Conservation (phyloP, 2,797 vertebrate species). For the Tragelaphus eurycerus region DNA sequence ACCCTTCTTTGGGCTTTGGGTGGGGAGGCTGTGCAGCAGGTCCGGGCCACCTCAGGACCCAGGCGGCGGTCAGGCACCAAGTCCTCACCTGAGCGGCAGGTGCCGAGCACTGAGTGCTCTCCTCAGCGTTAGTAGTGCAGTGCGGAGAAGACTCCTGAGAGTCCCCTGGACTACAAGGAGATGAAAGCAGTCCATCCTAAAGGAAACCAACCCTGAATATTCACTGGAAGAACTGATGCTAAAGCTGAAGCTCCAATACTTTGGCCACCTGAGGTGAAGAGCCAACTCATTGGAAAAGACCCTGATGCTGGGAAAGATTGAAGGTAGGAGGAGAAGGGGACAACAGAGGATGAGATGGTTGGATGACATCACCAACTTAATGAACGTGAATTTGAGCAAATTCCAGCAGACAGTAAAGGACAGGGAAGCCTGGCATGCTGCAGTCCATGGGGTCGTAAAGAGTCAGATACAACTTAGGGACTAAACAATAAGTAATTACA, state of each 20-base stretch:
- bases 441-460: neutral
- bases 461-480: neutral
- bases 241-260: neutral
- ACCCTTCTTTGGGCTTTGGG: neutral
- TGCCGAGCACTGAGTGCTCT: neutral
- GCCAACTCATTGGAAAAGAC: neutral
- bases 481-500: neutral
- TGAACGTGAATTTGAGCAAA: neutral
- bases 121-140: neutral
- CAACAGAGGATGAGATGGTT: neutral
- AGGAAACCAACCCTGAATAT: neutral
- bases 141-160: neutral
- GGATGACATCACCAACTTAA: neutral
- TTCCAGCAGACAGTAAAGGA: neutral
- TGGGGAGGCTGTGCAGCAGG: neutral
- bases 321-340: neutral
- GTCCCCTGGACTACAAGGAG: neutral
- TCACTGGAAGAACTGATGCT: neutral
- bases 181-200: neutral
- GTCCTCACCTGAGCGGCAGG: neutral
- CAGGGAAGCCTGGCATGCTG: neutral
- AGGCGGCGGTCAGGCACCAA: neutral
- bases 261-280: neutral
- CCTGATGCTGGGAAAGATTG: neutral
- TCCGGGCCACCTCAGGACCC: neutral